These are phyloP conservation scores for Melitaea athalia DNA, from an alignment of 2,888 invertebrate species.

Conservation along the genomic window DNA sequence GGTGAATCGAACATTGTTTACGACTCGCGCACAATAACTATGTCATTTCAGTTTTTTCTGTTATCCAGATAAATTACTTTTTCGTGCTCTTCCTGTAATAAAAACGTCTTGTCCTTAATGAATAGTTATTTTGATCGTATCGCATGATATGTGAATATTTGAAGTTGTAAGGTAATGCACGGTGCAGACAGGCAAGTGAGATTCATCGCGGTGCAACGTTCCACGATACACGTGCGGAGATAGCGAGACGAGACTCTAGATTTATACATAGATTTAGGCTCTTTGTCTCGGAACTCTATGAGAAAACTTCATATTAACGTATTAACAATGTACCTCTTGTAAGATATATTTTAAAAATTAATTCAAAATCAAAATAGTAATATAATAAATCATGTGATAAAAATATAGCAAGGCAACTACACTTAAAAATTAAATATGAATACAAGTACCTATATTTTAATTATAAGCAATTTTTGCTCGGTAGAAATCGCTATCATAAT, in stretches of 20 bases:
- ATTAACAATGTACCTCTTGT: slow-evolving; percentile 21
- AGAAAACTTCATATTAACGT: slow-evolving; percentile 47
- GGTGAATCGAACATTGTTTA: slow-evolving; percentile 70
- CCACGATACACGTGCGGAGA: slow-evolving; percentile 71
- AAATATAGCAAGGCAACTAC: background rate
- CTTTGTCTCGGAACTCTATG: slow-evolving; percentile 60
- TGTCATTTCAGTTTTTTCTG: slow-evolving; percentile 55
- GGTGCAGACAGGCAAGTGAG: slow-evolving; percentile 46
- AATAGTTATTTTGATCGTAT: slow-evolving; percentile 41
- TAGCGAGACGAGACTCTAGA: slow-evolving; percentile 55
- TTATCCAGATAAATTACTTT: slow-evolving; percentile 49
- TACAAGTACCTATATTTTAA: too few species aligned
- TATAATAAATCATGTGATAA: background rate
- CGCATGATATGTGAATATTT: slow-evolving; percentile 35
- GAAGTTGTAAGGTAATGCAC: slow-evolving; percentile 38
- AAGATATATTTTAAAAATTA: background rate
- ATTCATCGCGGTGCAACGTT: slow-evolving; percentile 53
- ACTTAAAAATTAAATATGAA: too few species aligned
- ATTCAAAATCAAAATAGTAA: background rate
- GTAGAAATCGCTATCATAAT: too few species aligned
- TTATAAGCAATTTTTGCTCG: too few species aligned
- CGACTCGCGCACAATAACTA: slow-evolving; percentile 53
- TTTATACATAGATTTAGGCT: slow-evolving; percentile 57
- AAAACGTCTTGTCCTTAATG: slow-evolving; percentile 46
- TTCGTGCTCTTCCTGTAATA: slow-evolving; percentile 57